Conservation (phyloP, 37 sponge, comb jelly and placozoan species). For the Sycon ciliatum region DNA sequence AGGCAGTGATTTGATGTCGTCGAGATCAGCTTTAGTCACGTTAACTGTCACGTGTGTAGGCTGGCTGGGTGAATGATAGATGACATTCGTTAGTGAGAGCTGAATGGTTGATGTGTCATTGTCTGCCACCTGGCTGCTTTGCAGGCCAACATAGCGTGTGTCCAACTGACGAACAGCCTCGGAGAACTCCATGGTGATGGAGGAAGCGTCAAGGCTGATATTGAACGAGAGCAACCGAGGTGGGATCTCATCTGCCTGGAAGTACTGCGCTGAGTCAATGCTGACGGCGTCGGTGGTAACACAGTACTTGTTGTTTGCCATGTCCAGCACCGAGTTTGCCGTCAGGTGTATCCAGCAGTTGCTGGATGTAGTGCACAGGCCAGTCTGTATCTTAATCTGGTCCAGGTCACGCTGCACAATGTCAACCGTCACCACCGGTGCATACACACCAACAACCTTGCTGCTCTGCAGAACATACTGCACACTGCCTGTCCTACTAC, state of each 20-base stretch:
- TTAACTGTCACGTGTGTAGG: constrained; percentile 2
- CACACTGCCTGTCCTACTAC: background rate
- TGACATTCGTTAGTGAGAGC: too few species aligned
- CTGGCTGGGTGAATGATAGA: too few species aligned
- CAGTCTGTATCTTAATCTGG: constrained; percentile 18
- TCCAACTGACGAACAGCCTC: too few species aligned
- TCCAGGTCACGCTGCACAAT: background rate
- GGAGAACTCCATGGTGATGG: constrained; percentile 47
- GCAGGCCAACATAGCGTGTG: too few species aligned
- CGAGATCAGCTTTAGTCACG: constrained; percentile 58
- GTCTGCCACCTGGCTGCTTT: too few species aligned
- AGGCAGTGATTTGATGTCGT: constrained; percentile 21
- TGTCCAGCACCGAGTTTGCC: constrained; percentile 8
- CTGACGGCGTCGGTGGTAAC: background rate
- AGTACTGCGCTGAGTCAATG: constrained; percentile 16
- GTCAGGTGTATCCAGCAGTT: constrained; percentile 15
- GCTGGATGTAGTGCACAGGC: background rate
- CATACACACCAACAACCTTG: background rate
- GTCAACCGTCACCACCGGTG: background rate
- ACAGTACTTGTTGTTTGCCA: constrained; percentile 17
- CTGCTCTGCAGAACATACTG: background rate
- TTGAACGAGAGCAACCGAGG: constrained; percentile 50
- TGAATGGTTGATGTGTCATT: too few species aligned
- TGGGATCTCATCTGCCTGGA: constrained; percentile 45
- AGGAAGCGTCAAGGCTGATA: constrained; percentile 49